Evolutionary conservation across 2,888 invertebrate genomes (phyloP).

Genomic region (Cephus pulcher): DNA sequence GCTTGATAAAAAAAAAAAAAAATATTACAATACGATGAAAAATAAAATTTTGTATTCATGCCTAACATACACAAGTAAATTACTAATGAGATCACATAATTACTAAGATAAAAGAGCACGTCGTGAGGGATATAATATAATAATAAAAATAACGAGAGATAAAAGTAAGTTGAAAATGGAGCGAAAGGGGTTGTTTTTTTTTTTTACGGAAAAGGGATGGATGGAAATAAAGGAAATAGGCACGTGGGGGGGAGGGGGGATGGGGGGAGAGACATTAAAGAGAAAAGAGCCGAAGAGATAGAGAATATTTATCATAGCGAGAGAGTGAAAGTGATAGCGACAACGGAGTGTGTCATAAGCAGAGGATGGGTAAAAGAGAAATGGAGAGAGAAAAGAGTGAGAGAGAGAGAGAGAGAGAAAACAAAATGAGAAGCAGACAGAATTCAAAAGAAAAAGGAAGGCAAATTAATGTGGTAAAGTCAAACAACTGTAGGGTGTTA

Average conservation of each 20-base stretch:
- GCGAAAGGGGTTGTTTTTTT: no score
- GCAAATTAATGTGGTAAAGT: background rate
- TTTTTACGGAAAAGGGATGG: no score
- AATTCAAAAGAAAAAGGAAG: background rate
- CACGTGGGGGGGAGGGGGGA: background rate
- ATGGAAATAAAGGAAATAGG: background rate
- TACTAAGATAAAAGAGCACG: background rate
- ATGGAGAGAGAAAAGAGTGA: background rate
- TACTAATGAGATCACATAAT: background rate
- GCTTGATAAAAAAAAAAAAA: background rate
- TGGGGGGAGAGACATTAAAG: background rate
- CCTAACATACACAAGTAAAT: background rate
- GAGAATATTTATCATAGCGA: background rate
- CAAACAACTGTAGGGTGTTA: background rate
- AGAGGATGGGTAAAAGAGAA: background rate
- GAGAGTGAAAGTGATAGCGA: background rate
- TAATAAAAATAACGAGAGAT: background rate
- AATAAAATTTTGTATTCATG: background rate
- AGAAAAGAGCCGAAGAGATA: background rate
- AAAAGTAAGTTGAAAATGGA: background rate
- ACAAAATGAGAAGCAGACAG: background rate
- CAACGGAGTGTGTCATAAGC: background rate
- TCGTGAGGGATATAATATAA: background rate
- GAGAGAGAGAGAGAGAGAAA: background rate
- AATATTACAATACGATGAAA: background rate